A percentile compares a stretch with the other conserved stretches of the same genome.
Conservation (phyloP, 1,140 invertebrate genomes). For the Tribolium castaneum region DNA sequence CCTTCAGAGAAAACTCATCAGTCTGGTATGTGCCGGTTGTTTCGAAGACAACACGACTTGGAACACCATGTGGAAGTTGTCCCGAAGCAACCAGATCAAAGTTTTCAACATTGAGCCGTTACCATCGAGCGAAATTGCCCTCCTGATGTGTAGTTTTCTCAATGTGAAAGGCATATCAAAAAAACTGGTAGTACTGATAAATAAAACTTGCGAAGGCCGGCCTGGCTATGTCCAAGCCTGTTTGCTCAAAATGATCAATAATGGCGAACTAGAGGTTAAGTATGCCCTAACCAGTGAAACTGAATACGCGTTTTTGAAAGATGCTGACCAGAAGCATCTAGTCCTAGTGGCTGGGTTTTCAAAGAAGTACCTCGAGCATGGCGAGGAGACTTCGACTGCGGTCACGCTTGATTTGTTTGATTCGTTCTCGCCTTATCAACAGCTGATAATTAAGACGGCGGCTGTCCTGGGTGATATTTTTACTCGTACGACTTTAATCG, state of each 20-base stretch:
- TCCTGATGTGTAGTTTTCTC: slow-evolving; percentile 63
- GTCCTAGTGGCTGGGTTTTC: slow-evolving; percentile 38
- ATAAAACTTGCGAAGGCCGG: slow-evolving; percentile 63
- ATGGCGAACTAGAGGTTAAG: slow-evolving; percentile 52
- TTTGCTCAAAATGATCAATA: slow-evolving; percentile 65
- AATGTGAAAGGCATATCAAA: slow-evolving; percentile 64
- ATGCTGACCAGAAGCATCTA: neutral
- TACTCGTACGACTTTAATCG: slow-evolving; percentile 64
- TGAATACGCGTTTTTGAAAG: slow-evolving; percentile 2
- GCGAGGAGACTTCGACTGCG: slow-evolving; percentile 59
- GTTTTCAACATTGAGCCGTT: slow-evolving; percentile 38
- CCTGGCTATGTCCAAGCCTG: slow-evolving; percentile 65
- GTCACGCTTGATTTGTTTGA: slow-evolving; percentile 68
- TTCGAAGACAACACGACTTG: slow-evolving; percentile 48
- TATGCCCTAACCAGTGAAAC: slow-evolving; percentile 7
- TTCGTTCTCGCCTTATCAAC: slow-evolving; percentile 66
- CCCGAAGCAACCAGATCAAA: slow-evolving; percentile 48
- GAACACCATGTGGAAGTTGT: slow-evolving; percentile 45
- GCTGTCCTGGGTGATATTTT: slow-evolving; percentile 67
- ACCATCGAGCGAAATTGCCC: slow-evolving; percentile 11
- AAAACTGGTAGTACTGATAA: slow-evolving; percentile 63
- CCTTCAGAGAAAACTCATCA: slow-evolving; percentile 33
- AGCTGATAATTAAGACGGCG: slow-evolving; percentile 67
- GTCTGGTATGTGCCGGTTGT: slow-evolving; percentile 43
- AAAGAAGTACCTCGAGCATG: slow-evolving; percentile 40